phyloP scores from a whole-genome alignment of 2,888 invertebrate genomes.

The Congeria kusceri region DNA sequence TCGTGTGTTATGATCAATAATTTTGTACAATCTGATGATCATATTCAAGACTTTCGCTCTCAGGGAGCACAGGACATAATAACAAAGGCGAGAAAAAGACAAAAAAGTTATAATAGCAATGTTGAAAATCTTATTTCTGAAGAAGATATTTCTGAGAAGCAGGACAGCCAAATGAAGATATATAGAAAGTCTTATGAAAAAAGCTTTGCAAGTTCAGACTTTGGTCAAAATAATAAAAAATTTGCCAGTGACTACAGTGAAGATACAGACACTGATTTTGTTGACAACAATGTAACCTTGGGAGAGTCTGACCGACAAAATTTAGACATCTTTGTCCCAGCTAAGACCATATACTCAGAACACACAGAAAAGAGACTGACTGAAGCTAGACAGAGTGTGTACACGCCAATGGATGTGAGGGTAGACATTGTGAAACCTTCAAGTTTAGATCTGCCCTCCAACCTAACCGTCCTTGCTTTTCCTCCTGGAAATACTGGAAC shows the following conservation, averaged over 20 bases:
- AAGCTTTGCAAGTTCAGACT: too few relatives aligned
- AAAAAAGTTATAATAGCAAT: background rate
- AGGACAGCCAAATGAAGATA: background rate
- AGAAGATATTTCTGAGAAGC: background rate
- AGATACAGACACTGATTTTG: background rate
- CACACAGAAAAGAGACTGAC: conserved; percentile 70
- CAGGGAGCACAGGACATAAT: conserved; percentile 76
- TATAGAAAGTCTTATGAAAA: background rate
- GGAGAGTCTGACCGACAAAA: conserved; percentile 54
- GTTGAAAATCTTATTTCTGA: too few relatives aligned
- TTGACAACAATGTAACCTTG: background rate
- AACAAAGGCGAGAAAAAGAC: conserved; percentile 33
- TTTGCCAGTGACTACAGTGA: too few relatives aligned
- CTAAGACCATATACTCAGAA: conserved; percentile 86
- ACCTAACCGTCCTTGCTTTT: conserved; percentile 91
- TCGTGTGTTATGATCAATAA: conserved; percentile 97
- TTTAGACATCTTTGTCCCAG: conserved; percentile 92
- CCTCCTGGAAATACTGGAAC: conserved; percentile 90
- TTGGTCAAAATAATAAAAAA: background rate
- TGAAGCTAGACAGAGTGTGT: conserved; percentile 69
- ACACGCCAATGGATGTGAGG: conserved; percentile 66
- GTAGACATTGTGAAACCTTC: conserved; percentile 66
- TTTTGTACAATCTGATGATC: conserved; percentile 85
- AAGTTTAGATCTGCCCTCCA: conserved; percentile 90
- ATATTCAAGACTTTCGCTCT: conserved; percentile 46